Conservation (phyloP, 1,140 invertebrate species). For the Idris sp. region DNA sequence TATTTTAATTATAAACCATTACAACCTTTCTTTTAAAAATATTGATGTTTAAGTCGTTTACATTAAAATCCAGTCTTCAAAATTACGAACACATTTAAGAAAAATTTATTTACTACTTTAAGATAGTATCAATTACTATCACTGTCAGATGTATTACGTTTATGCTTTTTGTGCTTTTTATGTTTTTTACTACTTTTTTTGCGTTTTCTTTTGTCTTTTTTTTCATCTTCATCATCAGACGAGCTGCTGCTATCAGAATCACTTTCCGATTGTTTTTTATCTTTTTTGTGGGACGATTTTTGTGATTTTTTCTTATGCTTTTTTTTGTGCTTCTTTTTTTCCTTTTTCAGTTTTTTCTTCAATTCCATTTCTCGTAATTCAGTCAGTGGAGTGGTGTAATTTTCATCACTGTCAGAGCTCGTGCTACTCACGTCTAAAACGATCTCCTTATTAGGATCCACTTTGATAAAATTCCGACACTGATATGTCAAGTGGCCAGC, state of each 20-base stretch:
- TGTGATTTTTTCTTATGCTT: conserved; percentile 78
- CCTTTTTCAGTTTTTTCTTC: conserved; percentile 80
- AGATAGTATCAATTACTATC: too few species aligned
- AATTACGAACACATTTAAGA: too few species aligned
- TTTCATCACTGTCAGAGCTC: conserved; percentile 88
- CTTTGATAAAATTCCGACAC: conserved; percentile 96
- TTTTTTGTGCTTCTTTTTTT: conserved; percentile 79
- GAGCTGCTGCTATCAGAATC: conserved; percentile 65
- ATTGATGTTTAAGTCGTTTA: too few species aligned
- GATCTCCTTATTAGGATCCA: conserved; percentile 90
- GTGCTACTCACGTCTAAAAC: conserved; percentile 97
- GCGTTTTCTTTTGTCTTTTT: conserved; percentile 65
- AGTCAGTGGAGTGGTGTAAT: conserved; percentile 89
- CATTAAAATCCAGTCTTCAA: too few species aligned
- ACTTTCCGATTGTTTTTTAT: conserved; percentile 62
- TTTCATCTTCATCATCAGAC: conserved; percentile 61
- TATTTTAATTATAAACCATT: too few species aligned
- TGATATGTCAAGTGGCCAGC: conserved; percentile 97
- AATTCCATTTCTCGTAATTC: conserved; percentile 88
- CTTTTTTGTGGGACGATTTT: conserved; percentile 62
- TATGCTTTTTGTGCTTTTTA: conserved; percentile 70
- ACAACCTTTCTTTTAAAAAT: too few species aligned
- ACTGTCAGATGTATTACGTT: conserved; percentile 64
- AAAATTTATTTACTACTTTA: too few species aligned
- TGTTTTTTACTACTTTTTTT: conserved; percentile 72